Evolutionary conservation across 2,797 vertebrate species (phyloP).

Genomic region (Gouania willdenowi): DNA sequence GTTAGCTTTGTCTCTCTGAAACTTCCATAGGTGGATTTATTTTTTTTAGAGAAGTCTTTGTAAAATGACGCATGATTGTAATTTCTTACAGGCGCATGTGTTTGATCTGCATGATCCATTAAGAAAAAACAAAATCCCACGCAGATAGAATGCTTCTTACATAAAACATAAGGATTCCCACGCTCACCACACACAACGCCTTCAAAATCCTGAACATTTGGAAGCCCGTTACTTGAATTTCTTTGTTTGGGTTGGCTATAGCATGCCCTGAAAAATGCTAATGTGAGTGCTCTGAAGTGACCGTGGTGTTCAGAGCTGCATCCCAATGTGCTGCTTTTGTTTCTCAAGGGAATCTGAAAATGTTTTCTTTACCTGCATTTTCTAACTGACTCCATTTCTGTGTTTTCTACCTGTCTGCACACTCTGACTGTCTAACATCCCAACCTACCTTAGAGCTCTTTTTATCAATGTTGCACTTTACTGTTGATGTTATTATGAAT

Average conservation of each 20-base stretch:
- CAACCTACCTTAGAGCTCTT: constrained; percentile 26
- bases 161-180: background rate
- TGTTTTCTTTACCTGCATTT: constrained; percentile 38
- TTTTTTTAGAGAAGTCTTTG: no score
- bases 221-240: constrained; percentile 10
- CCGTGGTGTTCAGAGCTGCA: constrained; percentile 47
- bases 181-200: background rate
- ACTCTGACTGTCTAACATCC: constrained; percentile 54
- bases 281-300: constrained; percentile 35
- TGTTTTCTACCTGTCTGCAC: constrained; percentile 71
- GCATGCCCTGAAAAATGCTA: constrained; percentile 57
- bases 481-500: constrained; percentile 68
- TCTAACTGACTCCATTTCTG: constrained; percentile 58
- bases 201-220: constrained; percentile 5
- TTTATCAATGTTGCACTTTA: constrained; percentile 54
- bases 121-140: constrained; percentile 38
- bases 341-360: constrained; percentile 17
- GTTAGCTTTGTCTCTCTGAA: constrained; percentile 25
- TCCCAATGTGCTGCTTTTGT: constrained; percentile 48
- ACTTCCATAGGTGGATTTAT: no score
- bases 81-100: constrained; percentile 47
- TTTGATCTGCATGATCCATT: constrained; percentile 56
- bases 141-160: constrained; percentile 9
- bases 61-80: constrained; percentile 48
- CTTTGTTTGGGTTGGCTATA: constrained; percentile 6